Base-by-base conservation (phyloP, 92 coral and sea anemone genomes). In the Chrysogorgia sp. region DNA sequence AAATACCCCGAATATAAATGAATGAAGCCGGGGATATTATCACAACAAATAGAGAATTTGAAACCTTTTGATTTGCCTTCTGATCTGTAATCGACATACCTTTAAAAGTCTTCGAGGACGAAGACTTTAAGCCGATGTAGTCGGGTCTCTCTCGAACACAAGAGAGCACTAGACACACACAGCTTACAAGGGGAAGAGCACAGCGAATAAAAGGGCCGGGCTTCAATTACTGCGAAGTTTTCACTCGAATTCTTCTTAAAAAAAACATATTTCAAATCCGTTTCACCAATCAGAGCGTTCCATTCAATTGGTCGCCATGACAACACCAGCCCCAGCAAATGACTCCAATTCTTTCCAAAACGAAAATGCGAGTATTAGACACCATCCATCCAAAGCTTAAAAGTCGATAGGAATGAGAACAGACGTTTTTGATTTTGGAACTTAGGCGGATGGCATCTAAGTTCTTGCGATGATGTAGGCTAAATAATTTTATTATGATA, bases 271-370 rank as follows among this genome's bases (percentile, higher is more conserved):
- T 48, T 12, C 28, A 71, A 29, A 43, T 48, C 33, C 61, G 6
- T 25, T 28, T 23, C 21, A 34, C 77, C 77, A 71, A 71, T 71
- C 77, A 71, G 77, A 55, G 62, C 74, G 58, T 24, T 57, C 10
- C 10, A 71, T 28, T 31, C 61, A 17, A 48, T 2, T 33, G 7
- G 79, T 52, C 55, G 52, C 20, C 79, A 31, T 72, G 79, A 41
- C 79, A 55, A 72, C 79, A 31, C 25, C 32, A 53, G 47, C 79
- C 76, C 65, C 76, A 69, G 76, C 76, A 13, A 69, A 69, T 19
- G 40, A 24, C 33, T 55, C 15, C 28, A 41, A 69, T 22, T 69
- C 28, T 12, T 69, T 48, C 59, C 28, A 28, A 48, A n/a, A n/a
- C n/a, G n/a, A 45, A 45, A 45, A 19, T 29, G 75, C 49, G 23